Evolutionary conservation across 2,888 invertebrate species (phyloP), one percentile per base, ranked within the genome.

Genomic region (Falcaria lacertinaria): DNA sequence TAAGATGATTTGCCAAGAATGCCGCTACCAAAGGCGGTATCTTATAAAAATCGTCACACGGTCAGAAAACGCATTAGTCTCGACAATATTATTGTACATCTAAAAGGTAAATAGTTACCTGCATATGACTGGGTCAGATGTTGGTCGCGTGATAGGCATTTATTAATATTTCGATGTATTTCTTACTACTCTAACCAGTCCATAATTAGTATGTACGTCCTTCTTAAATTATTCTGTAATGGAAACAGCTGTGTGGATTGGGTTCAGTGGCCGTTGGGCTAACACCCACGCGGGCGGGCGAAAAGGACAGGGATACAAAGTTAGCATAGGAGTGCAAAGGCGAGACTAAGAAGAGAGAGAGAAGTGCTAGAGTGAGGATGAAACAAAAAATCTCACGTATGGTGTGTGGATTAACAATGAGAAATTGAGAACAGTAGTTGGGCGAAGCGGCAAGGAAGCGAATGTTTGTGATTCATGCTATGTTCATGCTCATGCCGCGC

Each of bases 231-330:
- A 61, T 61, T 65, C 58, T 69, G 62, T 67, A 62, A 66, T 60
- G 45, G 69, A 78, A 77, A 75, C 80, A 80, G 77, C 81, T 77
- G 80, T 68, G 57, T 47, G 57, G 47, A 7, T 51, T 47, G 64
- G 59, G 81, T 75, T 82, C 80, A 74, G 47, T 69, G 79, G 52
- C 76, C 80, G 69, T 57, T 64, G 70, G 60, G 59, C 59, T 56
- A 44, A 65, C 69, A 74, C 75, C 74, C 72, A 76, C 71, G 64
- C 66, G 46, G 43, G 16, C 44, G 64, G 48, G 54, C 15, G 62
- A 71, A 54, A 39, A 63, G 64, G 63, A 70, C 41, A 35, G 45
- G 47, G 14, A 58, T 56, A 53, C 47, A 8, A 1, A 28, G 1
- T 28, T 11, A 28, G 38, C 39, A 45, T 35, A 32, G 33, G 38